These are phyloP conservation scores for Panagrolaimus sp. DNA, from an alignment of 1,140 invertebrate species.

Conservation along the genomic window DNA sequence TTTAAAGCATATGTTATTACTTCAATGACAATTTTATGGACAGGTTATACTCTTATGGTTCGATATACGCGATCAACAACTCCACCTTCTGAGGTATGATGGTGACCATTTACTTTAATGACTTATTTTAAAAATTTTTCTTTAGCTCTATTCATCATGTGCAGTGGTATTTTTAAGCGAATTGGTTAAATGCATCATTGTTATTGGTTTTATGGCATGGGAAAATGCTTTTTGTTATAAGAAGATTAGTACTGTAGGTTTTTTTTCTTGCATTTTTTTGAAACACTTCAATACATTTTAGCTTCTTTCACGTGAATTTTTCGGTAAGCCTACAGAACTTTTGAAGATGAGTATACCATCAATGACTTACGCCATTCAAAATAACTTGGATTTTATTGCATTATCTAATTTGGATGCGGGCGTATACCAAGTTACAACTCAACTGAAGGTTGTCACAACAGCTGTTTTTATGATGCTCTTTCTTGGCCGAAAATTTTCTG, in stretches of 20 bases:
- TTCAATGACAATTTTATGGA: slow-evolving; percentile 52
- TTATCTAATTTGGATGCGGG: slow-evolving; percentile 55
- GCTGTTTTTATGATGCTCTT: slow-evolving; percentile 57
- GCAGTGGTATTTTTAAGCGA: slow-evolving; percentile 55
- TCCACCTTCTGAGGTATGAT: slow-evolving; percentile 17
- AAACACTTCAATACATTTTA: no score
- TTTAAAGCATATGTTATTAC: slow-evolving; percentile 53
- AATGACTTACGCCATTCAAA: slow-evolving; percentile 54
- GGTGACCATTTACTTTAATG: no score
- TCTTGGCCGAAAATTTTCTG: slow-evolving; percentile 49
- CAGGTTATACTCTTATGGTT: slow-evolving; percentile 51
- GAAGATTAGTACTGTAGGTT: no score
- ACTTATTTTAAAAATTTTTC: no score
- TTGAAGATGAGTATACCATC: slow-evolving; percentile 57
- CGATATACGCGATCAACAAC: slow-evolving; percentile 35
- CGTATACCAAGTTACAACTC: slow-evolving; percentile 49
- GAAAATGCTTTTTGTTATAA: no score
- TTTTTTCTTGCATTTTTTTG: no score
- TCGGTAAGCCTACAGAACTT: slow-evolving; percentile 48
- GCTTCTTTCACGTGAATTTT: slow-evolving; percentile 39
- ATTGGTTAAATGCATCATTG: slow-evolving; percentile 42
- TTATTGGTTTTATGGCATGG: slow-evolving; percentile 4
- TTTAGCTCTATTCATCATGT: slow-evolving; percentile 40
- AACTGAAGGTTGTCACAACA: slow-evolving; percentile 20
- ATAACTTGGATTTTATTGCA: slow-evolving; percentile 56